Conservation (phyloP, 2,797 vertebrate genomes). For the Hoplostethus mediterraneus region DNA sequence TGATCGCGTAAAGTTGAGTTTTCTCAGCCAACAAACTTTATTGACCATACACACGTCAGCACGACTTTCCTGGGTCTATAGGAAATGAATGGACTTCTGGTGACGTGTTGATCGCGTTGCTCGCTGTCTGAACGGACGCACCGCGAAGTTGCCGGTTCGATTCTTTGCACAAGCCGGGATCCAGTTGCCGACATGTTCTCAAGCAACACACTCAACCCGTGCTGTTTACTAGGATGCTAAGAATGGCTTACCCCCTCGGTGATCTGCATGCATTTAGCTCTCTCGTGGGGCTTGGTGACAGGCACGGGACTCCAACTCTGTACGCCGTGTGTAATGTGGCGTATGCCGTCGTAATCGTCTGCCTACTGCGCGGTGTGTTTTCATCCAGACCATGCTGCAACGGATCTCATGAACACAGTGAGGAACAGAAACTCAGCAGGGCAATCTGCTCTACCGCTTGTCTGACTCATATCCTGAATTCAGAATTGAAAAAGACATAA, state of each 20-base stretch:
- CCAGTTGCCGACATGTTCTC: too few relatives aligned
- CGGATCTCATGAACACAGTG: slow-evolving; percentile 21
- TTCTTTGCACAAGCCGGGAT: too few relatives aligned
- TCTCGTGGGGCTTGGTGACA: slow-evolving; percentile 4
- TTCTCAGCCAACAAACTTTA: too few relatives aligned
- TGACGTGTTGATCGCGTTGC: too few relatives aligned
- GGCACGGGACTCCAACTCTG: neutral
- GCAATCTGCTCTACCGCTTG: neutral
- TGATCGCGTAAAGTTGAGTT: too few relatives aligned
- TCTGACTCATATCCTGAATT: slow-evolving; percentile 37
- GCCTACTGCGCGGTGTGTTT: slow-evolving; percentile 5
- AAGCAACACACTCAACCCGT: neutral
- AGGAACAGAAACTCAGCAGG: slow-evolving; percentile 26
- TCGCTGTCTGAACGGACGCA: too few relatives aligned
- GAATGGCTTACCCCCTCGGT: slow-evolving; percentile 5
- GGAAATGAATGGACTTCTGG: too few relatives aligned
- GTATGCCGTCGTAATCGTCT: slow-evolving; percentile 13
- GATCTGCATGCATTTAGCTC: slow-evolving; percentile 16
- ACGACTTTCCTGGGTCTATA: neutral
- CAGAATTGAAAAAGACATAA: slow-evolving; percentile 15
- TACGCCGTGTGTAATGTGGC: slow-evolving; percentile 19
- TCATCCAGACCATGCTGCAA: slow-evolving; percentile 1
- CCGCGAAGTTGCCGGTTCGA: too few relatives aligned
- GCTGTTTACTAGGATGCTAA: neutral
- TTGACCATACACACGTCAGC: too few relatives aligned